phyloP scores from a whole-genome alignment of 1,140 invertebrate genomes.

The Andrena cerasifolii region DNA sequence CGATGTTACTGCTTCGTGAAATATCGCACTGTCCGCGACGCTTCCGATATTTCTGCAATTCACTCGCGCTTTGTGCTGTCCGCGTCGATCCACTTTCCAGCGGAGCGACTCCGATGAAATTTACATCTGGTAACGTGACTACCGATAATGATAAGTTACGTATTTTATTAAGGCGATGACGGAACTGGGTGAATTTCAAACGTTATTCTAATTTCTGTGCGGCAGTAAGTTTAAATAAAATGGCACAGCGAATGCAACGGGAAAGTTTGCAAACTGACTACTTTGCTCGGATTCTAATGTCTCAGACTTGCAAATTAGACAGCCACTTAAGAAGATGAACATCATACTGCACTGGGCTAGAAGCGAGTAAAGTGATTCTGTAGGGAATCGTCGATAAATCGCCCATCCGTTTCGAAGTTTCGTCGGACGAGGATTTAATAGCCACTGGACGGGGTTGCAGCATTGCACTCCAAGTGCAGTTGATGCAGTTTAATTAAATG shows the following conservation, averaged over 20 bases:
- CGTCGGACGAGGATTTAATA: too few species aligned
- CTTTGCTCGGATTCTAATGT: too few species aligned
- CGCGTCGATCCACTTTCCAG: background rate
- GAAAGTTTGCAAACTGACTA: too few species aligned
- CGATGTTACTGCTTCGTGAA: background rate
- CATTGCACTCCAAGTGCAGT: background rate
- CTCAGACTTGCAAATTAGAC: too few species aligned
- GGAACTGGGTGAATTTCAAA: background rate
- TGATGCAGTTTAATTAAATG: background rate
- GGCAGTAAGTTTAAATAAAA: too few species aligned
- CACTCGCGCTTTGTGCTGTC: background rate
- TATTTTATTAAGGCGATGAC: background rate
- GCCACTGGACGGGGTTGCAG: background rate
- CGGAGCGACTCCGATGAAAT: background rate
- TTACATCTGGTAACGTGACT: background rate
- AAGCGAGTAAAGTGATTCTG: too few species aligned
- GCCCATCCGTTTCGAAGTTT: too few species aligned
- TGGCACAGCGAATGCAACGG: too few species aligned
- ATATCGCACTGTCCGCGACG: background rate
- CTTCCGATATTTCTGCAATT: background rate
- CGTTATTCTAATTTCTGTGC: too few species aligned
- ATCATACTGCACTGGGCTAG: too few species aligned
- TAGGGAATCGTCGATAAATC: too few species aligned
- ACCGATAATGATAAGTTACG: constrained; percentile 1
- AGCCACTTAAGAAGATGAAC: too few species aligned